phyloP scores from a whole-genome alignment of 2,113 vertebrate genomes.

The Leptocoma aspasia region DNA sequence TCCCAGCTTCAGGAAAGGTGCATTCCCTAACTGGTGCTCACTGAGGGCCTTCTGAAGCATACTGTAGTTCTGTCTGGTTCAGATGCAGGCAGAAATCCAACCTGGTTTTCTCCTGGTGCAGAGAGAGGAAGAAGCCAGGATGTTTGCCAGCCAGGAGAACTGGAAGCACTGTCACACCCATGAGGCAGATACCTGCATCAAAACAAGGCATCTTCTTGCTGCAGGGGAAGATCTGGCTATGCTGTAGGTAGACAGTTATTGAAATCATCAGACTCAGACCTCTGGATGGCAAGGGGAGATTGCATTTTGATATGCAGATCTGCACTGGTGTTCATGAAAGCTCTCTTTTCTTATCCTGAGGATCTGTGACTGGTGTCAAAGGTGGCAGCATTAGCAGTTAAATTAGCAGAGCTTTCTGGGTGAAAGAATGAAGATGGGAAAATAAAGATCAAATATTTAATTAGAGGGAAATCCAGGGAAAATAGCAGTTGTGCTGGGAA shows the following conservation, averaged over 20 bases:
- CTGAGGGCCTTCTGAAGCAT: neutral
- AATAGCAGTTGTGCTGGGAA: neutral
- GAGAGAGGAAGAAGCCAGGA: neutral
- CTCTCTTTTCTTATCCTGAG: neutral
- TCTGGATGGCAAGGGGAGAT: neutral
- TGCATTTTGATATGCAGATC: neutral
- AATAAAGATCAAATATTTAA: neutral
- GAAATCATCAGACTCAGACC: neutral
- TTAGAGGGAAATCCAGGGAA: neutral
- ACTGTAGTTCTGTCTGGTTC: neutral
- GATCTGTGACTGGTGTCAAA: neutral
- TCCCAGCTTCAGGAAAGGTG: neutral
- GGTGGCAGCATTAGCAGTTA: neutral
- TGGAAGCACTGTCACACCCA: neutral
- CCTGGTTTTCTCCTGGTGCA: neutral
- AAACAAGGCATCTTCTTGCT: neutral
- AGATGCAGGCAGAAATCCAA: neutral
- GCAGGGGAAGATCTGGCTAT: neutral
- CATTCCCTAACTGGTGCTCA: neutral
- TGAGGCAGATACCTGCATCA: neutral
- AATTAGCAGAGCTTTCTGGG: neutral
- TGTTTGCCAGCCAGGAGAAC: neutral
- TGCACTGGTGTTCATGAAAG: neutral
- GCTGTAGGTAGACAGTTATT: neutral
- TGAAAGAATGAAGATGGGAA: neutral